phyloP scores from a whole-genome alignment of 2,113 vertebrate genomes.

The Xiphophorus maculatus region DNA sequence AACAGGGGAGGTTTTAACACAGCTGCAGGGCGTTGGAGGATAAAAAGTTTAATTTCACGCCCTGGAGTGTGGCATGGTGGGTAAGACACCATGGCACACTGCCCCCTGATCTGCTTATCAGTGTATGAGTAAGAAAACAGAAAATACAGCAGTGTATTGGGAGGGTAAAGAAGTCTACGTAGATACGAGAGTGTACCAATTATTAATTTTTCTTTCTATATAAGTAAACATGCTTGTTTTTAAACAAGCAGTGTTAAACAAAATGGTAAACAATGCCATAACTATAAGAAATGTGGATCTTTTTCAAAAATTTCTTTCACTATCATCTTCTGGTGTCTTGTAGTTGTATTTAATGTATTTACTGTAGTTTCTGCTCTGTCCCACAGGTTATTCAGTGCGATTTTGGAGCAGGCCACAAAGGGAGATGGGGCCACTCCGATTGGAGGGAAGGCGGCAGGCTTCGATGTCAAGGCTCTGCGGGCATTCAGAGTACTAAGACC shows the following conservation, averaged over 20 bases:
- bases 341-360: neutral
- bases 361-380: constrained; percentile 28
- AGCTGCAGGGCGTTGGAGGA: no score
- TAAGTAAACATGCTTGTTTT: neutral
- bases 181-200: no score
- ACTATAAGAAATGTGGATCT: neutral
- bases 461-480: constrained; percentile 96
- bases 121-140: neutral
- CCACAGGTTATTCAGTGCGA: constrained; percentile 96
- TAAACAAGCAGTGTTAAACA: neutral
- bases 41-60: no score
- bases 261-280: neutral
- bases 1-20: neutral
- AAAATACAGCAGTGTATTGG: neutral
- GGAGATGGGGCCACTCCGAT: constrained; percentile 92
- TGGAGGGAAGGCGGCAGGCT: constrained; percentile 96
- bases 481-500: constrained; percentile 96
- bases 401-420: constrained; percentile 99
- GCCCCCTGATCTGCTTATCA: neutral
- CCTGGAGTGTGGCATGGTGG: neutral
- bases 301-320: neutral
- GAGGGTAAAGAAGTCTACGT: neutral
- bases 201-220: neutral
- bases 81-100: neutral
- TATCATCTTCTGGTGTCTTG: constrained; percentile 6